Evolutionary conservation across 1,140 invertebrate species (phyloP).

Genomic region (Leptopilina boulardi): DNA sequence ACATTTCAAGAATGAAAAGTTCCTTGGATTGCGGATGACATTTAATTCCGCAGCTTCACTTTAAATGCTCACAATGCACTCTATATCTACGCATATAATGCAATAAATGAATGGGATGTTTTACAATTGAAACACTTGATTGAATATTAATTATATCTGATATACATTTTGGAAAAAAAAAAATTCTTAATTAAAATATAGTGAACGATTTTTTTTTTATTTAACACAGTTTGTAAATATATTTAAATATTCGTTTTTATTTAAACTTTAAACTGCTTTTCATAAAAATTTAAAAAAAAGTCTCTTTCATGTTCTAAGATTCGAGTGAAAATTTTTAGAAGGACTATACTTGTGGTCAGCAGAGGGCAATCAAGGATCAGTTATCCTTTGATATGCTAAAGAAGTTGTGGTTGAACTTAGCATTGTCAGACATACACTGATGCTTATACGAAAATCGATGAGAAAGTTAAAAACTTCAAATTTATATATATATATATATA

Average conservation of each 20-base stretch:
- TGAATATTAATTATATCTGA: neutral
- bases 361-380: constrained; percentile 3
- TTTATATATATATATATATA: too few species aligned
- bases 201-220: too few species aligned
- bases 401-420: neutral
- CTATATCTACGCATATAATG: too few species aligned
- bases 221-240: too few species aligned
- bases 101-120: neutral
- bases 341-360: constrained; percentile 6
- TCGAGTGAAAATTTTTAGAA: neutral
- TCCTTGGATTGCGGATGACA: neutral
- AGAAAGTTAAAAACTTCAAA: neutral
- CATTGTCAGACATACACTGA: neutral
- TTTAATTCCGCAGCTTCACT: constrained; percentile 9
- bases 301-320: neutral
- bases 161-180: too few species aligned
- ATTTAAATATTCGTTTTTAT: too few species aligned
- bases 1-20: constrained; percentile 6
- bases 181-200: too few species aligned
- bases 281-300: neutral
- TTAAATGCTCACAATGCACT: neutral
- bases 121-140: neutral
- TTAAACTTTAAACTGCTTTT: too few species aligned
- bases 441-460: neutral
- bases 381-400: constrained; percentile 24